These are phyloP conservation scores for Pristionchus arcanus DNA, from an alignment of 2,888 invertebrate species.

Conservation along the genomic window DNA sequence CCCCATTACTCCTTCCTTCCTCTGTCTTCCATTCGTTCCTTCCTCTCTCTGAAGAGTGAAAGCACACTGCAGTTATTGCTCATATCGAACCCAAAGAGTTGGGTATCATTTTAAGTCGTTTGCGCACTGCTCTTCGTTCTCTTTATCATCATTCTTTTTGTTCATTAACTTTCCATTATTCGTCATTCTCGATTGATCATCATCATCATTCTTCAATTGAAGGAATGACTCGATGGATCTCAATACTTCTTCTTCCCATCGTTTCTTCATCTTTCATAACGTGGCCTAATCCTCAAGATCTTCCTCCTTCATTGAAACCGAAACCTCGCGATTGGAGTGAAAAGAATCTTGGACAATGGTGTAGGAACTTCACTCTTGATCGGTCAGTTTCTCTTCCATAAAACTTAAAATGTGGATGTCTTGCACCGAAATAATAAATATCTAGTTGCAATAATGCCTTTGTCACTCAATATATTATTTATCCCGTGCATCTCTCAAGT, in stretches of 20 bases:
- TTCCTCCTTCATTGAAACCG: conserved; percentile 36
- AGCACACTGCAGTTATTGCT: conserved; percentile 26
- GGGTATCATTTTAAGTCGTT: conserved; percentile 29
- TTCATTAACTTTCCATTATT: background rate
- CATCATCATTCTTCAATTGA: background rate
- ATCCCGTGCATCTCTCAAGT: background rate
- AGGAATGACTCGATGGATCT: conserved; percentile 27
- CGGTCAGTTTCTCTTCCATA: background rate
- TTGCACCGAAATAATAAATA: background rate
- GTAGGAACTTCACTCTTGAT: conserved; percentile 72
- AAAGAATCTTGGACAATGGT: conserved; percentile 78
- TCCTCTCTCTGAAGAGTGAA: background rate
- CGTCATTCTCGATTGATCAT: background rate
- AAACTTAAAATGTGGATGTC: background rate
- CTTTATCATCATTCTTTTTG: background rate
- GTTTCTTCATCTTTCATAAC: conserved; percentile 23
- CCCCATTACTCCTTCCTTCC: conserved; percentile 37
- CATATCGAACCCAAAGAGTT: background rate
- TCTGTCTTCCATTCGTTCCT: background rate
- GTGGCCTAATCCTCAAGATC: conserved; percentile 49
- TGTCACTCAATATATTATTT: background rate
- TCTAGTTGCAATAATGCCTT: background rate
- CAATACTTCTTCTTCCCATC: conserved; percentile 6
- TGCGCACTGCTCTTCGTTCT: background rate
- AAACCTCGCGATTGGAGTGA: conserved; percentile 71